phyloP scores from a whole-genome alignment of 2,113 vertebrate species.

The Oophaga pumilio region DNA sequence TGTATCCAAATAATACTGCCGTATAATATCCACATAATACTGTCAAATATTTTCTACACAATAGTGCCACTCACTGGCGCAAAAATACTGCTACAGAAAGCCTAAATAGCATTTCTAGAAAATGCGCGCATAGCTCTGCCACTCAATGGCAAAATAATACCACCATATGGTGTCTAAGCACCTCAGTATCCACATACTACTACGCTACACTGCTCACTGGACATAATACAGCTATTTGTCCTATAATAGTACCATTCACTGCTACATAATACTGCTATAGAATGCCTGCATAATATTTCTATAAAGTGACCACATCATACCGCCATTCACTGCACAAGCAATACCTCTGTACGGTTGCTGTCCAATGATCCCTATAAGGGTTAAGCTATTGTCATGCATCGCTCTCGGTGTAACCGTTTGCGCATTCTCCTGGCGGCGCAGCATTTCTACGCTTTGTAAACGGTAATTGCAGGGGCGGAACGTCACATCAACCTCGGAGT shows the following conservation, averaged over 20 bases:
- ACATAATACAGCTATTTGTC: not conserved
- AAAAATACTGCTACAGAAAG: no score
- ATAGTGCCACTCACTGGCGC: no score
- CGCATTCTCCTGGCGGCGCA: not conserved
- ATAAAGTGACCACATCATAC: no score
- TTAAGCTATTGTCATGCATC: not conserved
- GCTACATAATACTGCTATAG: not conserved
- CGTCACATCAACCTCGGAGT: not conserved
- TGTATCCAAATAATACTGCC: no score
- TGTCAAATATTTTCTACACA: no score
- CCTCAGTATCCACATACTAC: not conserved
- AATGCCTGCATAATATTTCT: not conserved
- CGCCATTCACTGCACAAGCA: no score
- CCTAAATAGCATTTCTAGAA: no score
- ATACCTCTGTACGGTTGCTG: not conserved
- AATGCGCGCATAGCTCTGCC: not conserved
- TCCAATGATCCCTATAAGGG: not conserved
- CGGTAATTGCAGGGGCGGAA: constrained; percentile 8
- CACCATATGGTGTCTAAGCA: not conserved
- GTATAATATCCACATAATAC: no score
- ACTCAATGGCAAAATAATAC: not conserved
- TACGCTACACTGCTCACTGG: no score
- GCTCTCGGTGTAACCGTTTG: not conserved
- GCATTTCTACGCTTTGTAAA: not conserved
- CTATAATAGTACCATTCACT: not conserved